Evolutionary conservation across 2,797 vertebrate species (phyloP).

Genomic region (Sebastes baramenuke): DNA sequence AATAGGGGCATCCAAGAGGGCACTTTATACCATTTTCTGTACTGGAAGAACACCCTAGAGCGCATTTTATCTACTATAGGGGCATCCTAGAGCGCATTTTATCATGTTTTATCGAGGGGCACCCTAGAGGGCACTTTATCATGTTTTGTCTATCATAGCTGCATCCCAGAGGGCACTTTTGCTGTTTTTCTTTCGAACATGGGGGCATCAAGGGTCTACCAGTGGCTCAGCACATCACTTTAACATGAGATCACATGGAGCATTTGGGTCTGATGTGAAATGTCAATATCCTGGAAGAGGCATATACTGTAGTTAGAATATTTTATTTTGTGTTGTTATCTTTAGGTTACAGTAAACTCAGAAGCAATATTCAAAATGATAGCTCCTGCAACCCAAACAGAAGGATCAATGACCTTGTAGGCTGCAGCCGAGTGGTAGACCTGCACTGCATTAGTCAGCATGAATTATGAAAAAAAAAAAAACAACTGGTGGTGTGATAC

Average conservation of each 20-base stretch:
- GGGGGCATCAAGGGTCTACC: no score
- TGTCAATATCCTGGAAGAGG: background rate
- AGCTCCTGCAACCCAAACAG: fast-evolving
- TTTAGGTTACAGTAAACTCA: background rate
- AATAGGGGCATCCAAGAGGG: no score
- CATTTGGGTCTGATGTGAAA: background rate
- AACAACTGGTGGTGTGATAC: background rate
- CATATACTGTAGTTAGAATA: background rate
- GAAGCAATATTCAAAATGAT: background rate
- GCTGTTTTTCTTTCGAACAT: no score
- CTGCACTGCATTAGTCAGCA: background rate
- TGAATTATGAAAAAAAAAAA: background rate
- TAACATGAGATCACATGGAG: background rate
- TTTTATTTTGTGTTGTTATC: background rate
- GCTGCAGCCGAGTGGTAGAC: background rate
- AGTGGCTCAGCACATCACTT: background rate
- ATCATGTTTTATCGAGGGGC: no score
- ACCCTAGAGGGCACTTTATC: no score
- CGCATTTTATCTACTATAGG: no score
- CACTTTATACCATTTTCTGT: no score
- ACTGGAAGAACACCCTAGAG: no score
- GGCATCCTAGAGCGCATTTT: no score
- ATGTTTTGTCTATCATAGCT: no score
- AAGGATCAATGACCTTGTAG: background rate
- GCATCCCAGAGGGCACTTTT: no score